Conservation (phyloP, 2,113 vertebrate species). For the Macaca nemestrina region DNA sequence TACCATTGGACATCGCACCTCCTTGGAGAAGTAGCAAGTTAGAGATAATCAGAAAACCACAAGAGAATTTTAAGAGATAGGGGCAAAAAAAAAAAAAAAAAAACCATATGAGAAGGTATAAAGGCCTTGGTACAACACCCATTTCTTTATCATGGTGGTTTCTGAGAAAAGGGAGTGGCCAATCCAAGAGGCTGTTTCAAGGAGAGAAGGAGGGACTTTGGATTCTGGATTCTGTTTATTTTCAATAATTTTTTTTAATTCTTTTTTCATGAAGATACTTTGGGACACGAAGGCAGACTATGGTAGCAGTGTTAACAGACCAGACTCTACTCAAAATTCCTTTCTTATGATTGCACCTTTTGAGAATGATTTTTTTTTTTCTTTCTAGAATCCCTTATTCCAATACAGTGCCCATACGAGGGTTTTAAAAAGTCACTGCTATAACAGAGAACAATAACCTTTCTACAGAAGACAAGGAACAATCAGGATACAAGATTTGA, state of each 20-base stretch:
- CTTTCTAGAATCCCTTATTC: background rate
- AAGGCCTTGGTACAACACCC: background rate
- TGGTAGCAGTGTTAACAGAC: background rate
- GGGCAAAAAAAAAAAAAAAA: background rate
- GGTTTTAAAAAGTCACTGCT: background rate
- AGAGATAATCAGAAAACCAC: background rate
- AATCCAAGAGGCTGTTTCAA: background rate
- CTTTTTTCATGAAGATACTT: background rate
- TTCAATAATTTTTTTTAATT: background rate
- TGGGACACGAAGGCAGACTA: background rate
- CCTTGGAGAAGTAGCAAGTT: constrained; percentile 14
- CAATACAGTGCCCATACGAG: background rate
- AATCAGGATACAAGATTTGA: background rate
- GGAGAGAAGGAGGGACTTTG: background rate
- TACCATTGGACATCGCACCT: background rate
- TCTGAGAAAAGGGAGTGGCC: background rate
- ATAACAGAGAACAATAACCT: background rate
- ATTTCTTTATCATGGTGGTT: background rate
- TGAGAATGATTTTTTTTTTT: background rate
- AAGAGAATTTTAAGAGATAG: background rate
- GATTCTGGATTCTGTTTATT: constrained; percentile 15
- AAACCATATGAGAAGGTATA: background rate
- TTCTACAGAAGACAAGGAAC: background rate
- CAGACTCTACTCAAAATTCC: background rate
- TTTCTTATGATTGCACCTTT: background rate